phyloP scores from a whole-genome alignment of 2,888 invertebrate species.

The Nebria salina region DNA sequence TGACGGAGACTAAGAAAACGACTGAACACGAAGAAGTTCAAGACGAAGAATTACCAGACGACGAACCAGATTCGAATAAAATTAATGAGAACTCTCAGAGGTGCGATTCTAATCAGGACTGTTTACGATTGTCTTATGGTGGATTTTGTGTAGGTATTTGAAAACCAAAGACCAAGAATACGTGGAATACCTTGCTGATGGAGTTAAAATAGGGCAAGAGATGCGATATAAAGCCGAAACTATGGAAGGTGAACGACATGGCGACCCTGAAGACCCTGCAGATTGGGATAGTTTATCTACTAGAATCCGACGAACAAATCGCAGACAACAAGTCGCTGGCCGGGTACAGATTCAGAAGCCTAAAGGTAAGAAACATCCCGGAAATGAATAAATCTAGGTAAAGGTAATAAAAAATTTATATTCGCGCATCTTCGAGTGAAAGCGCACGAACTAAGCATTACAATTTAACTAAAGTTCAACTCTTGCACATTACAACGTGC shows the following conservation, averaged over 20 bases:
- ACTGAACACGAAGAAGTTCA: slow-evolving; percentile 86
- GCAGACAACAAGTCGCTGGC: slow-evolving; percentile 56
- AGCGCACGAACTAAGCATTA: not conserved
- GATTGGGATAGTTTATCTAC: slow-evolving; percentile 85
- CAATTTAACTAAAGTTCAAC: not conserved
- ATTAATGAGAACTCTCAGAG: slow-evolving; percentile 64
- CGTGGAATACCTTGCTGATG: slow-evolving; percentile 85
- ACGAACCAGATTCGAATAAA: slow-evolving; percentile 64
- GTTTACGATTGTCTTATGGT: not conserved
- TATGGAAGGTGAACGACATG: slow-evolving; percentile 80
- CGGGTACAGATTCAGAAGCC: slow-evolving; percentile 63
- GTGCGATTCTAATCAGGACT: slow-evolving; percentile 49
- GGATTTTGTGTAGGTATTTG: slow-evolving; percentile 61
- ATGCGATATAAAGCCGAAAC: slow-evolving; percentile 84
- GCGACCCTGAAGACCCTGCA: slow-evolving; percentile 73
- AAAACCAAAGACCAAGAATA: slow-evolving; percentile 83
- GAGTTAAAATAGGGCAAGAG: slow-evolving; percentile 81
- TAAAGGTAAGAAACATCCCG: slow-evolving; percentile 60
- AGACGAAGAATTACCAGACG: slow-evolving; percentile 80
- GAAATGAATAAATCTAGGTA: not conserved
- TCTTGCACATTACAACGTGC: not conserved
- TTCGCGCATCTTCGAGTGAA: slow-evolving; percentile 35
- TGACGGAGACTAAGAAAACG: slow-evolving; percentile 85
- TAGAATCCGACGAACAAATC: slow-evolving; percentile 74
- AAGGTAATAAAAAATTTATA: slow-evolving; percentile 7